Percentiles rank a stretch among this genome's conserved stretches.
These are phyloP conservation scores for Gymnoscopelus braueri DNA, from an alignment of 2,797 vertebrate species.

Conservation along the genomic window DNA sequence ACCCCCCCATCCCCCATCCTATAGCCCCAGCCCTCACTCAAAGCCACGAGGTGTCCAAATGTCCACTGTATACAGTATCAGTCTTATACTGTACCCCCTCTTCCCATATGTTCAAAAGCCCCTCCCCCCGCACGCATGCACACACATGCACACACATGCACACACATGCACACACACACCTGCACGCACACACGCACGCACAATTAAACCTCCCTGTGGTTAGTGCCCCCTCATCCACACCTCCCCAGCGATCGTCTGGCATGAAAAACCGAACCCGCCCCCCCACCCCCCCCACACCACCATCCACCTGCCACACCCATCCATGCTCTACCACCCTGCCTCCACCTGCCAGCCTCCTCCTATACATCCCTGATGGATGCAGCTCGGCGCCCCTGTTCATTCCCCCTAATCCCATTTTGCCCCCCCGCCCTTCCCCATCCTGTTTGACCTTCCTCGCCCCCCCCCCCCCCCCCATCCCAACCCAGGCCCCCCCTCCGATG, in stretches of 20 bases:
- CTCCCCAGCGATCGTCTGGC: too few species aligned
- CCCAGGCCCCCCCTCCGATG: slow-evolving; percentile 7
- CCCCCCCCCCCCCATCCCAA: slow-evolving; percentile 28
- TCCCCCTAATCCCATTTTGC: slow-evolving; percentile 32
- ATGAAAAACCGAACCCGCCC: too few species aligned
- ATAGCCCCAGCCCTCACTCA: not conserved
- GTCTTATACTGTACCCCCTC: not conserved
- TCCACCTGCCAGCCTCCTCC: slow-evolving; percentile 12
- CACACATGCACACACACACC: not conserved
- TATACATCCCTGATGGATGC: not conserved
- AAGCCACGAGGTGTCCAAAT: not conserved
- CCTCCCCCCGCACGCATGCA: not conserved
- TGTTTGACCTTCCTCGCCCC: slow-evolving; percentile 19
- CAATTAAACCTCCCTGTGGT: not conserved
- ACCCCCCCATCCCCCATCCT: not conserved
- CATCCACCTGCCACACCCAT: not conserved
- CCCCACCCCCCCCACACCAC: too few species aligned
- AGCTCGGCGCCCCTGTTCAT: too few species aligned
- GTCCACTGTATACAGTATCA: slow-evolving; percentile 11
- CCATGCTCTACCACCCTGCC: not conserved
- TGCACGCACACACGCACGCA: not conserved
- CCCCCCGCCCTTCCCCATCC: slow-evolving; percentile 30
- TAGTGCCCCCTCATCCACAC: too few species aligned
- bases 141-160: not conserved
- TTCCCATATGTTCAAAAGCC: slow-evolving; percentile 1